phyloP scores from a whole-genome alignment of 2,113 vertebrate species.

The Colaptes auratus region DNA sequence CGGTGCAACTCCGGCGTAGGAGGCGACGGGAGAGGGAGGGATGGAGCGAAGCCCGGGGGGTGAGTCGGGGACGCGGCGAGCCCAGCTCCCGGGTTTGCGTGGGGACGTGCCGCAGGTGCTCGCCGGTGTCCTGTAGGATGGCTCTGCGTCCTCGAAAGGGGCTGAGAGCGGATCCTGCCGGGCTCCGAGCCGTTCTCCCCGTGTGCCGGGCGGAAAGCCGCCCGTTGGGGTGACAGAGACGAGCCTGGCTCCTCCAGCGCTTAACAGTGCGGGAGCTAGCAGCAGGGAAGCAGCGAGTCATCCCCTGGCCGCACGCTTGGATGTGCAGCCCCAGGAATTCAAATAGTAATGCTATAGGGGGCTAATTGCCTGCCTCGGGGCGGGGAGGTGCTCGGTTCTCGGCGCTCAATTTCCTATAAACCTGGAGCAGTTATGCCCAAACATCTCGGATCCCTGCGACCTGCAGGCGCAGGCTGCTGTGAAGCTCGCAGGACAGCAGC shows the following conservation, averaged over 20 bases:
- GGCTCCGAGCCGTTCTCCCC: background rate
- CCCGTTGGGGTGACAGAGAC: background rate
- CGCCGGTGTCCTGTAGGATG: background rate
- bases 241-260: background rate
- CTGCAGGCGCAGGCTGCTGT: background rate
- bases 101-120: background rate
- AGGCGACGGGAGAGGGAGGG: background rate
- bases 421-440: background rate
- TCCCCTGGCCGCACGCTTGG: background rate
- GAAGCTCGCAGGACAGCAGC: background rate
- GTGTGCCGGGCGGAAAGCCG: background rate
- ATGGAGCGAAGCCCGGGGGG: background rate
- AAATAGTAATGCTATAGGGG: background rate
- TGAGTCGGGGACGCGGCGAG: background rate
- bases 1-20: background rate
- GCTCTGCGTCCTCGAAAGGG: background rate
- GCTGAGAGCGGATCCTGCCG: too few relatives aligned
- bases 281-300: background rate
- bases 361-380: background rate
- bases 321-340: background rate
- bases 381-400: background rate
- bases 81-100: background rate
- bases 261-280: background rate
- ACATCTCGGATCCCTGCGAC: background rate
- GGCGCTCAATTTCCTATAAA: accelerated